Evolutionary conservation across 1,140 invertebrate genomes (phyloP).

Genomic region (roundworm (Caenorhabditis elegans)): WBcel235 BX284602.5:5828501-5829000

Average conservation of each 20-base stretch:
- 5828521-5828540: neutral
- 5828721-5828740: neutral
- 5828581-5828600: neutral
- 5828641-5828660: too few species aligned
- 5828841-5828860: slow-evolving; percentile 6
- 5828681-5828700: too few species aligned
- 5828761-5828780: neutral
- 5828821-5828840: slow-evolving; percentile 2
- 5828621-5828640: neutral
- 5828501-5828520: neutral
- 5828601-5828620: too few species aligned
- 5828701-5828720: too few species aligned
- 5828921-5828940: neutral
- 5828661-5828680: too few species aligned
- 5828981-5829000: too few species aligned
- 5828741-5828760: neutral
- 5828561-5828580: neutral
- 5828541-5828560: neutral
- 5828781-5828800: neutral
- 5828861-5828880: neutral
- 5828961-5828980: neutral
- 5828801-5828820: neutral
- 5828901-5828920: slow-evolving; percentile 3
- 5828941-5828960: neutral
- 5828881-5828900: neutral